phyloP scores from a whole-genome alignment of 2,888 invertebrate species.

The Papilio elwesi region DNA sequence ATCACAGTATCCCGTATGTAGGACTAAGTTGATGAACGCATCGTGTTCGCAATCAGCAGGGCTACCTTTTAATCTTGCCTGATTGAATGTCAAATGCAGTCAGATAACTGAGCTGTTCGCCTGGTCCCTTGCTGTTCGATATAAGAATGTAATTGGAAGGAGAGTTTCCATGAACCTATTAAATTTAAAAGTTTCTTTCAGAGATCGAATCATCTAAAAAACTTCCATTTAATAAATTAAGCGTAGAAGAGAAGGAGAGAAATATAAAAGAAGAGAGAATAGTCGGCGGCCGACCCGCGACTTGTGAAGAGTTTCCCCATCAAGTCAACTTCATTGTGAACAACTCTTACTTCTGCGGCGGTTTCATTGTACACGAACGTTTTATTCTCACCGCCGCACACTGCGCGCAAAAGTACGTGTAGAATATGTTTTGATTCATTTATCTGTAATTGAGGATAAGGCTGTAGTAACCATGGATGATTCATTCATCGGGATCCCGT shows the following conservation, averaged over 20 bases:
- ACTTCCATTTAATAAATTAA: not conserved
- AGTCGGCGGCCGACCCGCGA: constrained; percentile 14
- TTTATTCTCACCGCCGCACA: constrained; percentile 75
- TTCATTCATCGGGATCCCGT: no score
- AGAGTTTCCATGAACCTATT: no score
- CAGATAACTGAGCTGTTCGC: no score
- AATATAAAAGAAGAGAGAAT: not conserved
- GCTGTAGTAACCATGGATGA: no score
- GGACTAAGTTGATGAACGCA: no score
- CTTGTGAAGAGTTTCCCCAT: constrained; percentile 62
- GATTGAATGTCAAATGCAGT: no score
- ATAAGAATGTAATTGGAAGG: no score
- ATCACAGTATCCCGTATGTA: no score
- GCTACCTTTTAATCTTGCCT: no score
- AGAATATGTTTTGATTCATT: not conserved
- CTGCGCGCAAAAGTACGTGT: constrained; percentile 66
- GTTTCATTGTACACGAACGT: constrained; percentile 67
- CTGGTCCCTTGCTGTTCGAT: no score
- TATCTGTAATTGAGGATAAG: no score
- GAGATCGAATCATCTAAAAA: not conserved
- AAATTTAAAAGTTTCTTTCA: not conserved
- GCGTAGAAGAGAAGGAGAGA: not conserved
- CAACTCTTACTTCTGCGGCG: constrained; percentile 71
- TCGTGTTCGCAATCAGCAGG: no score
- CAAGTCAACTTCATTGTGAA: constrained; percentile 70